A percentile compares a stretch with the other conserved stretches of the same genome.
Evolutionary conservation across 1,140 invertebrate genomes (phyloP).

Genomic region (Pachypeltis micranthus): DNA sequence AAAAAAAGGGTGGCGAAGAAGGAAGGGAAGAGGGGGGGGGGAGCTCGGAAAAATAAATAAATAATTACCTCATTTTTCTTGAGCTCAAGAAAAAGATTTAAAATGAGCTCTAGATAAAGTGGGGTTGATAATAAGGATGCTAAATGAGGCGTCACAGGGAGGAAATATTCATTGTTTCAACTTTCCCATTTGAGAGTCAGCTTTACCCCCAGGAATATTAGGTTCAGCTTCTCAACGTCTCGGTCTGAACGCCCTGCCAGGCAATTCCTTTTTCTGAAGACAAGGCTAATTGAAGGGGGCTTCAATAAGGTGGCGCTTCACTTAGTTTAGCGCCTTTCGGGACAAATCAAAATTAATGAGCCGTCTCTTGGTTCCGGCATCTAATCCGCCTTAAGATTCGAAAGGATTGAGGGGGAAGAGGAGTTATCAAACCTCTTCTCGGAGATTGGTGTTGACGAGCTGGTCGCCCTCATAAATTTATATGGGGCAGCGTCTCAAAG

Average conservation of each 20-base stretch:
- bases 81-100: background rate
- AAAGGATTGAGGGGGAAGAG: too few relatives aligned
- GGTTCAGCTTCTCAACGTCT: background rate
- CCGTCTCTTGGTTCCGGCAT: background rate
- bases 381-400: background rate
- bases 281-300: background rate
- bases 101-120: slow-evolving; percentile 2
- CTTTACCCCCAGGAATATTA: background rate
- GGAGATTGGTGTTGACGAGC: too few relatives aligned
- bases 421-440: too few relatives aligned
- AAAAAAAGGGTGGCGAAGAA: background rate
- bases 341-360: slow-evolving; percentile 7
- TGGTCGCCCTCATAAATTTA: background rate
- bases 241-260: background rate
- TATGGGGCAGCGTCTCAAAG: background rate
- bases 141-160: slow-evolving; percentile 5
- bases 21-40: background rate
- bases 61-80: slow-evolving; percentile 7
- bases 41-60: slow-evolving; percentile 1
- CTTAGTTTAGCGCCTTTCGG: slow-evolving; percentile 4
- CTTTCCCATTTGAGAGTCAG: slow-evolving; percentile 8
- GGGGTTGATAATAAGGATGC: slow-evolving; percentile 1
- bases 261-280: background rate
- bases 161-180: slow-evolving; percentile 8
- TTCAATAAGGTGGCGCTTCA: background rate